A percentile compares a stretch with the other conserved stretches of the same genome.
phyloP scores from a whole-genome alignment of 2,888 invertebrate genomes.

The Mamestra brassicae region DNA sequence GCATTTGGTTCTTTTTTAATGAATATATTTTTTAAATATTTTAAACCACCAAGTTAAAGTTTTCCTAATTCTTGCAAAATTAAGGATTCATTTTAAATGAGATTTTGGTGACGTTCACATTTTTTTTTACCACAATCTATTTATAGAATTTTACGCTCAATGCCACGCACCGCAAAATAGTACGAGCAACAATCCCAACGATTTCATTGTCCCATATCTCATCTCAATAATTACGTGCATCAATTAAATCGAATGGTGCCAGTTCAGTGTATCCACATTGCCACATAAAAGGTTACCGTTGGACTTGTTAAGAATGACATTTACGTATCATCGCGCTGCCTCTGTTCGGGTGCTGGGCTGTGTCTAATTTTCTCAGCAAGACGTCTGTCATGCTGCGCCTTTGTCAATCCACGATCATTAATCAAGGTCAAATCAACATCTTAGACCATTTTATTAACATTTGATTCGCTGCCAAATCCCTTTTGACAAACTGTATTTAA shows the following conservation, averaged over 20 bases:
- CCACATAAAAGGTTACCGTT: slow-evolving; percentile 62
- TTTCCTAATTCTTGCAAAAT: neutral
- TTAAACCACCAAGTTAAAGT: neutral
- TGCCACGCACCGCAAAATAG: neutral
- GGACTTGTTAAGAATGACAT: slow-evolving; percentile 72
- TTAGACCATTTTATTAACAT: slow-evolving; percentile 76
- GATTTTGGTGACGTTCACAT: neutral
- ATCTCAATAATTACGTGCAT: slow-evolving; percentile 31
- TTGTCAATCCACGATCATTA: slow-evolving; percentile 85
- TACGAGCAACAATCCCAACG: neutral
- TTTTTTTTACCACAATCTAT: neutral
- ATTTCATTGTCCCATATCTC: slow-evolving; percentile 13
- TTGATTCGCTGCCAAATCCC: slow-evolving; percentile 75
- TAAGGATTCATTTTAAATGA: neutral
- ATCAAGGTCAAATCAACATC: slow-evolving; percentile 84
- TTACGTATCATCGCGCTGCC: slow-evolving; percentile 70
- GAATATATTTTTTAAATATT: neutral
- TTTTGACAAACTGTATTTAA: slow-evolving; percentile 45
- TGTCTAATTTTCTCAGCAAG: slow-evolving; percentile 86
- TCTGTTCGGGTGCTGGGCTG: slow-evolving; percentile 71
- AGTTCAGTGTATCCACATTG: slow-evolving; percentile 23
- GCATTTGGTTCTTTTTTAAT: neutral
- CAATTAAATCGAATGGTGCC: slow-evolving; percentile 36
- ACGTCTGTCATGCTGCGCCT: slow-evolving; percentile 82
- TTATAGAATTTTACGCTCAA: neutral